A percentile compares a stretch with the other conserved stretches of the same genome.
These are phyloP conservation scores for Heliornis fulica DNA, from an alignment of 2,113 vertebrate species.

Conservation along the genomic window DNA sequence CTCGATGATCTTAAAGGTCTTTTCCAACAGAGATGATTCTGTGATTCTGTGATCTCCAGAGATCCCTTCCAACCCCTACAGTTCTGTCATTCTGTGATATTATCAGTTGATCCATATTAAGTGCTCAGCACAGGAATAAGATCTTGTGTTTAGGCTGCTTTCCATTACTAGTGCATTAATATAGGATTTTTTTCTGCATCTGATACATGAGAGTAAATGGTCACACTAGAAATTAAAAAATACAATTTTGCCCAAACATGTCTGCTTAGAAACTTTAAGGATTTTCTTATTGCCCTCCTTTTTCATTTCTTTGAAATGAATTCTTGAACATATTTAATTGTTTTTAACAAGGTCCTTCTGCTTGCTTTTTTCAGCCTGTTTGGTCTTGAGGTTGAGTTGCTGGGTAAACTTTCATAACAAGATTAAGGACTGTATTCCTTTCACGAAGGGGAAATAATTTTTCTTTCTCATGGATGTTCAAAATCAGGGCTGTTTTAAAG, in stretches of 20 bases:
- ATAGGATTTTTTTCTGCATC: not conserved
- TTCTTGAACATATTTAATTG: not conserved
- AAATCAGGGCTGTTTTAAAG: not conserved
- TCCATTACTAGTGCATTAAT: not conserved
- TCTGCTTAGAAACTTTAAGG: not conserved
- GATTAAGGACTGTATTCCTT: not conserved
- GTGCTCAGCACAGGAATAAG: not conserved
- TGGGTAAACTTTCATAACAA: not conserved
- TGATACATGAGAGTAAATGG: not conserved
- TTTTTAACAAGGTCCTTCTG: not conserved
- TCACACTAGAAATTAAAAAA: not conserved
- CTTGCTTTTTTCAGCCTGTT: not conserved
- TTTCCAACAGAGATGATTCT: too few species aligned
- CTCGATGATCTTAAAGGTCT: too few species aligned
- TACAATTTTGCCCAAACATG: not conserved
- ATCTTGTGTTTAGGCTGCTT: not conserved
- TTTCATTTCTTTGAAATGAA: not conserved
- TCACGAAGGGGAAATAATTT: not conserved
- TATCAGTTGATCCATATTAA: not conserved
- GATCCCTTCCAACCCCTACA: too few species aligned
- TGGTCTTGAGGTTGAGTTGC: not conserved
- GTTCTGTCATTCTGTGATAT: too few species aligned
- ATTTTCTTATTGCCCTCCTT: not conserved
- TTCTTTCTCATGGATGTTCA: not conserved
- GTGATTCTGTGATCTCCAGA: too few species aligned